Base-by-base conservation (phyloP, 2,113 vertebrate species). In the Thamnophis sirtalis region DNA sequence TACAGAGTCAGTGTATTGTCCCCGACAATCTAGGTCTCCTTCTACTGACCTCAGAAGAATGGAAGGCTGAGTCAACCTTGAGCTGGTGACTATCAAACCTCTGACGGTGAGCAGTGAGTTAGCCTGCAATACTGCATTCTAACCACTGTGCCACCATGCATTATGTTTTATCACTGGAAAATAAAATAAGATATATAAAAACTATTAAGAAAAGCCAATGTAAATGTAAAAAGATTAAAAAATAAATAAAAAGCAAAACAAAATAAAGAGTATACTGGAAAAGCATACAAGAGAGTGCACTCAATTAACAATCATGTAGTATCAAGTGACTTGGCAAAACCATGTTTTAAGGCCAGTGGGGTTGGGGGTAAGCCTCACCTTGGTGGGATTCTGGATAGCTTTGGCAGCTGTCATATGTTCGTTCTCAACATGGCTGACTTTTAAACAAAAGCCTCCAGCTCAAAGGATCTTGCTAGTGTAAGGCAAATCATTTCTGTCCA, bases 371-470 rank as follows among this genome's bases (percentile, higher is more conserved):
- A 73, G n/a, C 84, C 1, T 93, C 84, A 85, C 58, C 9, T 48
- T 49, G 53, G 93, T 92, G 93, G 24, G 21, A 90, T 55, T 19
- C 10, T 60, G 51, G 0, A 13, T 80, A 86, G 1, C 84, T 90
- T 38, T 53, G 22, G n/a, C 84, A 49, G 15, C 4, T 0, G 0
- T 87, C 28, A 21, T 50, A 87, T 60, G 88, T 91, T 80, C 17
- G 88, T 91, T 80, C 17, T 43, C 68, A 92, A 92, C 54, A 89
- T 49, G 17, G 88, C 88, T 84, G 91, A 0, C 0, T 80, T 93
- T 60, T 90, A 80, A 22, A 22, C 92, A 90, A 92, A 94, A 91
- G 85, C 43, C 8, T 11, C 48, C 80, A 86, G 26, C 73, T 92
- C 33, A 54, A 87, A 88, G 86, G 19, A 73, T 54, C n/a, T 80